Percentiles rank a stretch among this genome's conserved stretches.
Evolutionary conservation across 1,140 invertebrate species (phyloP).

Genomic region (Phthorimaea operculella): DNA sequence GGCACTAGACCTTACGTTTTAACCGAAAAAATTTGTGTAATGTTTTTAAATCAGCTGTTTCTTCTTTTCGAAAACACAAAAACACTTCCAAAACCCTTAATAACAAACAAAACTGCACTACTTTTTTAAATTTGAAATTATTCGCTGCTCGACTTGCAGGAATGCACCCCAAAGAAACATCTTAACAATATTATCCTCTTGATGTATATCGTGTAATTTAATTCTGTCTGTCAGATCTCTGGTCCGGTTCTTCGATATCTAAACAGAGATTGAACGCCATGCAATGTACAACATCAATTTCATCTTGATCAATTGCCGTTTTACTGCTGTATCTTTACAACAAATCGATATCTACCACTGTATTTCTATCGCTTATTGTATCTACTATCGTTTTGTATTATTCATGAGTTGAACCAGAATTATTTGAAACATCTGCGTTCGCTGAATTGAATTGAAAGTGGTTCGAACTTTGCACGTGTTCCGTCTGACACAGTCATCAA

Average conservation of each 20-base stretch:
- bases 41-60: no score
- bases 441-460: constrained; percentile 20
- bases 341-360: constrained; percentile 26
- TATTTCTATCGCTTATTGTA: constrained; percentile 2
- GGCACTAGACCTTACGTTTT: no score
- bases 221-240: constrained; percentile 17
- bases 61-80: no score
- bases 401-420: not conserved
- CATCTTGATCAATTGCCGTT: constrained; percentile 30
- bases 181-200: not conserved
- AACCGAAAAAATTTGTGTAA: no score
- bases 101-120: no score
- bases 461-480: constrained; percentile 10
- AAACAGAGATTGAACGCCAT: constrained; percentile 27
- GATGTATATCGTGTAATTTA: constrained; percentile 14
- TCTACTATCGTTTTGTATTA: constrained; percentile 24
- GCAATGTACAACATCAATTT: constrained; percentile 24
- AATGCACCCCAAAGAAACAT: not conserved
- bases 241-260: constrained; percentile 20
- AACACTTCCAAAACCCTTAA: no score
- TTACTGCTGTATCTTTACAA: constrained; percentile 31
- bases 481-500: constrained; percentile 1
- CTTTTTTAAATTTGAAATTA: no score
- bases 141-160: no score
- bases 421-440: constrained; percentile 20